These are phyloP conservation scores for Meta bourneti DNA, from an alignment of 2,888 invertebrate species.

Conservation along the genomic window DNA sequence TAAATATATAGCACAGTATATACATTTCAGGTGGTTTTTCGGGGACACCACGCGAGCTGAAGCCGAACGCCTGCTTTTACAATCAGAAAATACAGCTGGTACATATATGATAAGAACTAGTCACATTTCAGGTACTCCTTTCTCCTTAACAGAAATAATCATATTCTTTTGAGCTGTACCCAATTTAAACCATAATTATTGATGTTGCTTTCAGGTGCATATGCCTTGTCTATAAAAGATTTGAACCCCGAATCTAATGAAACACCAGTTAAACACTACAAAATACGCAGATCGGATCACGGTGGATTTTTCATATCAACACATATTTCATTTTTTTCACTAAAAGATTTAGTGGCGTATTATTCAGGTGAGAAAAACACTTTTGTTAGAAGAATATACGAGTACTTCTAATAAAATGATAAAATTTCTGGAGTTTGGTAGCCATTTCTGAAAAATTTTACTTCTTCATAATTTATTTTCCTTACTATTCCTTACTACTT, in stretches of 20 bases:
- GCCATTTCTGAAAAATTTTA: neutral
- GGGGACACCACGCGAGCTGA: constrained; percentile 97
- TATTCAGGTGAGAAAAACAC: constrained; percentile 44
- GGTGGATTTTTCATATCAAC: constrained; percentile 51
- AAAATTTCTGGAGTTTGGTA: neutral
- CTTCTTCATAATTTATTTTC: no score
- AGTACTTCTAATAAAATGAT: neutral
- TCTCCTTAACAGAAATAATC: neutral
- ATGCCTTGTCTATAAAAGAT: constrained; percentile 36
- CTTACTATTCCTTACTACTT: no score
- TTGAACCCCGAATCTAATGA: constrained; percentile 9
- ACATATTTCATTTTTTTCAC: constrained; percentile 4
- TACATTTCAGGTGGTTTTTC: constrained; percentile 93
- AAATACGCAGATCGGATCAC: constrained; percentile 45
- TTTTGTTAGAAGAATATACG: neutral
- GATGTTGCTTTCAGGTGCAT: neutral
- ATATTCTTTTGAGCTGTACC: neutral
- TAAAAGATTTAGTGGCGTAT: constrained; percentile 42
- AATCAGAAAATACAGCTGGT: constrained; percentile 93
- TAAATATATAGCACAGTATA: neutral
- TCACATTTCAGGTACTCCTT: constrained; percentile 29
- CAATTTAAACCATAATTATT: neutral
- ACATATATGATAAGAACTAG: constrained; percentile 97
- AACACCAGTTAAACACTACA: constrained; percentile 51
- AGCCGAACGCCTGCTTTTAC: constrained; percentile 94